Evolutionary conservation across 2,113 vertebrate genomes (phyloP).

Genomic region (Cettia cetti): DNA sequence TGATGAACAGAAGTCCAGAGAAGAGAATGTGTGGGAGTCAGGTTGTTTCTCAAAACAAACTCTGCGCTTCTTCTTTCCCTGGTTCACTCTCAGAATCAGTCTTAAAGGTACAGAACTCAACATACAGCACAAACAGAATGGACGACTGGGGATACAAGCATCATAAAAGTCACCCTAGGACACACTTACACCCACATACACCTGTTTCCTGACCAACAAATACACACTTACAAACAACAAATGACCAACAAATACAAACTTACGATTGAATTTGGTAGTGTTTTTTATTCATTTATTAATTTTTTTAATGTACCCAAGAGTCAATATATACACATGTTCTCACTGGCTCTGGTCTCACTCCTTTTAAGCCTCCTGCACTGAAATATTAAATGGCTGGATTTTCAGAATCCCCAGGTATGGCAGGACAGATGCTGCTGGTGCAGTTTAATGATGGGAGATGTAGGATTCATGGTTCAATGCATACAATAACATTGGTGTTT

Average conservation of each 20-base stretch:
- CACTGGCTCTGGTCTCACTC: background rate
- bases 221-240: no score
- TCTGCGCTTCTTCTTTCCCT: no score
- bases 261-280: background rate
- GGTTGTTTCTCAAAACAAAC: no score
- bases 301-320: background rate
- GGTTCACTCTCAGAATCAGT: no score
- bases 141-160: no score
- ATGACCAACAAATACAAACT: background rate
- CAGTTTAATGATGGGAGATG: accelerated
- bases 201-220: slow-evolving; percentile 30
- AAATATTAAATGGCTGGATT: background rate
- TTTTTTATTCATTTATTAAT: background rate
- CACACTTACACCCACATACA: slow-evolving; percentile 13
- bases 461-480: background rate
- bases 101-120: no score
- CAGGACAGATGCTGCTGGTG: background rate
- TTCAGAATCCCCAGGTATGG: background rate
- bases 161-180: no score
- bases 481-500: background rate
- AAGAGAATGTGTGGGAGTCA: no score
- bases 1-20: no score
- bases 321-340: background rate
- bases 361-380: background rate
- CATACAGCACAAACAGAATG: no score